These are phyloP conservation scores for Tichodroma muraria DNA, from an alignment of 2,113 vertebrate genomes.

Conservation along the genomic window DNA sequence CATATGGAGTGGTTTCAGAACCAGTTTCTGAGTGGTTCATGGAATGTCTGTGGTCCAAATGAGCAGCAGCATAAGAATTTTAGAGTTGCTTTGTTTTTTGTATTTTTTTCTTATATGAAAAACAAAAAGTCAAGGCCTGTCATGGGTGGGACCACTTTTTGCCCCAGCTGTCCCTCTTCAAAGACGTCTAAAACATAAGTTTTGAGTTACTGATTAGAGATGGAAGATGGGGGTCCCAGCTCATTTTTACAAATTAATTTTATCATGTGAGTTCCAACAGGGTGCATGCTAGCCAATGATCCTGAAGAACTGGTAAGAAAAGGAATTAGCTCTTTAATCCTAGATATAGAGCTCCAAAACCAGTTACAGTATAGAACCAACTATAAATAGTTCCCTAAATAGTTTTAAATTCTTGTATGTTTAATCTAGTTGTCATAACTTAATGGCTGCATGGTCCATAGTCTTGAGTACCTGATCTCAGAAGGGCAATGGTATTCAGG, in stretches of 20 bases:
- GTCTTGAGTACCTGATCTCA: background rate
- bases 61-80: background rate
- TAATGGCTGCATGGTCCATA: background rate
- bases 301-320: background rate
- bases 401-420: background rate
- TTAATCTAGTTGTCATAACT: background rate
- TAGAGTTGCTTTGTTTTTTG: background rate
- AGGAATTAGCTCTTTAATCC: background rate
- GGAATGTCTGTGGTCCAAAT: background rate
- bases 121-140: background rate
- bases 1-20: background rate
- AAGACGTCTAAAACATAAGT: background rate
- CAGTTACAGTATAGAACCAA: background rate
- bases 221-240: background rate
- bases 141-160: background rate
- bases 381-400: background rate
- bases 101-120: background rate
- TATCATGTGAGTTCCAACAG: background rate
- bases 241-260: background rate
- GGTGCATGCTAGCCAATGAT: background rate
- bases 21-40: background rate
- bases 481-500: background rate
- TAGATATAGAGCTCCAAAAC: background rate
- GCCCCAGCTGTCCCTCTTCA: background rate
- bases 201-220: background rate